Conservation (phyloP, 1,140 invertebrate genomes). For the Drosophila mojavensis region DNA sequence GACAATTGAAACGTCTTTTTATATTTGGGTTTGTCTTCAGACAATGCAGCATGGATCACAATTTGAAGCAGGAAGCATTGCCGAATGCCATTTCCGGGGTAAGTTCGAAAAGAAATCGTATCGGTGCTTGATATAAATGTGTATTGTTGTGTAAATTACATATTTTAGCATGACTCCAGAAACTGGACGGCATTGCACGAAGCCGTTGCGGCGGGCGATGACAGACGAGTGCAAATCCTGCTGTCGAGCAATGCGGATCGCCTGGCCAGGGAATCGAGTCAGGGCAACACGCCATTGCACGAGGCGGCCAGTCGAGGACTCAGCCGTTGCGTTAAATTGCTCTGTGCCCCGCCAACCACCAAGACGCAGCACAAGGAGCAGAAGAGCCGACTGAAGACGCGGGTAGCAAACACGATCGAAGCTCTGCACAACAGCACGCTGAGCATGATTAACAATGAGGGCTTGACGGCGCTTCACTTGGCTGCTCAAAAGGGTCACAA, state of each 20-base stretch:
- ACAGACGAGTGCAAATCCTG: constrained; percentile 65
- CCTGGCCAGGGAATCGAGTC: constrained; percentile 84
- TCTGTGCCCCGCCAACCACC: constrained; percentile 86
- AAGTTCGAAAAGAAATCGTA: constrained; percentile 21
- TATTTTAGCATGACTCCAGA: constrained; percentile 57
- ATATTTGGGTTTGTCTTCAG: constrained; percentile 22
- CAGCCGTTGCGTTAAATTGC: constrained; percentile 91
- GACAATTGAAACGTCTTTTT: neutral
- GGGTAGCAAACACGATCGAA: constrained; percentile 64
- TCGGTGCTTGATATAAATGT: neutral
- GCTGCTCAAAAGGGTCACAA: constrained; percentile 98
- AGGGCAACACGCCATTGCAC: constrained; percentile 96
- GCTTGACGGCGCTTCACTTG: constrained; percentile 96
- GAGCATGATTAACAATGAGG: constrained; percentile 92
- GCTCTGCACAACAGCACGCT: constrained; percentile 89
- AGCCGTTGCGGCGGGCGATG: constrained; percentile 72
- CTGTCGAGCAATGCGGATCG: constrained; percentile 63
- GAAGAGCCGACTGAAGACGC: constrained; percentile 51
- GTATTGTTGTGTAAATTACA: neutral
- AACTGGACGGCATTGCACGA: constrained; percentile 75
- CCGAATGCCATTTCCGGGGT: constrained; percentile 75
- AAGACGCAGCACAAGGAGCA: constrained; percentile 48
- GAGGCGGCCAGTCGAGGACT: constrained; percentile 98
- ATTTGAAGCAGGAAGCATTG: constrained; percentile 69
- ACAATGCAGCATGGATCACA: constrained; percentile 78